Evolutionary conservation across 2,888 invertebrate genomes (phyloP).

Genomic region (Cynaeus angustus): DNA sequence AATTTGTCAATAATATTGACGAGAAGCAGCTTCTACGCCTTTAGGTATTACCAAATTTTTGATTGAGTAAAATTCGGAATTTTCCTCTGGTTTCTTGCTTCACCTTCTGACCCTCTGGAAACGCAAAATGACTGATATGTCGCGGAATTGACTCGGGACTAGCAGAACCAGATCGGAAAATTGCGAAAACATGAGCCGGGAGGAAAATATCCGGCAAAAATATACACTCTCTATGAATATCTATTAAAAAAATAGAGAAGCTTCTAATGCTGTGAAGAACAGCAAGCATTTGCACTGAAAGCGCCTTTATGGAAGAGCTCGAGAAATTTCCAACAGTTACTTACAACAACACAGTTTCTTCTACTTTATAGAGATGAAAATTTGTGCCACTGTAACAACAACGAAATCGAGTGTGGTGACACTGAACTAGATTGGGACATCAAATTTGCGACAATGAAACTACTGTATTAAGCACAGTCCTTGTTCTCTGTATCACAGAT

Average conservation of each 20-base stretch:
- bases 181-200: conserved; percentile 20
- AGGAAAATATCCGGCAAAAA: conserved; percentile 46
- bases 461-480: conserved; percentile 69
- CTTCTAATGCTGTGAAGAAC: conserved; percentile 40
- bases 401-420: conserved; percentile 29
- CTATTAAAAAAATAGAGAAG: conserved; percentile 48
- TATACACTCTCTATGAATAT: conserved; percentile 40
- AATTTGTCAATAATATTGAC: conserved; percentile 45
- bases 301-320: conserved; percentile 49
- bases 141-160: conserved; percentile 29
- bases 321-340: conserved; percentile 42
- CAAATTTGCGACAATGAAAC: conserved; percentile 52
- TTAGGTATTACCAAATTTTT: conserved; percentile 34
- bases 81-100: conserved; percentile 32
- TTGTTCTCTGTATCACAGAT: conserved; percentile 73
- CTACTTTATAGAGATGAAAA: conserved; percentile 27
- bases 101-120: conserved; percentile 9
- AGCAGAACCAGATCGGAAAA: conserved; percentile 39
- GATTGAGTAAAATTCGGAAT: conserved; percentile 30
- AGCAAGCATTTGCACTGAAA: conserved; percentile 40
- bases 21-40: conserved; percentile 34
- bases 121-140: conserved; percentile 40
- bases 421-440: conserved; percentile 36
- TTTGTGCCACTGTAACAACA: conserved; percentile 29
- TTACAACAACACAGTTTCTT: conserved; percentile 34